Conservation (phyloP, 1,140 invertebrate genomes). For the Pogonus chalceus region DNA sequence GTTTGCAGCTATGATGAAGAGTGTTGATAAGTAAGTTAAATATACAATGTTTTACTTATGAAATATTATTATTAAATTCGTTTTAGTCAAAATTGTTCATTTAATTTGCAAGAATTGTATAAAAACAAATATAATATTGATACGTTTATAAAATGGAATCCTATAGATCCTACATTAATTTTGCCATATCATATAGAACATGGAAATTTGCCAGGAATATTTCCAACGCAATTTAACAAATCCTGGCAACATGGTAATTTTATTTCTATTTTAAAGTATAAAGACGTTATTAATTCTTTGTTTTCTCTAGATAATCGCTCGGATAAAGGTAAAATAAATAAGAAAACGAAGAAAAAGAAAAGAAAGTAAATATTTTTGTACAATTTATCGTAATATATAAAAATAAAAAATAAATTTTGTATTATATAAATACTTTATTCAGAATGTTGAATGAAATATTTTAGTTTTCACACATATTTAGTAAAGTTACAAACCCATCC, state of each 20-base stretch:
- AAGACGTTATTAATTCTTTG: slow-evolving; percentile 8
- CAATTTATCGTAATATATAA: background rate
- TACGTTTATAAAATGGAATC: slow-evolving; percentile 23
- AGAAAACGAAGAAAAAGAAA: slow-evolving; percentile 1
- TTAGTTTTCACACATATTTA: slow-evolving; percentile 4
- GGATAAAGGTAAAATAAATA: no score
- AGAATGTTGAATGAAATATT: slow-evolving; percentile 6
- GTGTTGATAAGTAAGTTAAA: slow-evolving; percentile 14
- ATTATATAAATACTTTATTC: slow-evolving; percentile 1
- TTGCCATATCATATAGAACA: slow-evolving; percentile 23
- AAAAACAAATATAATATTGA: slow-evolving; percentile 16
- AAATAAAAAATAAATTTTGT: background rate
- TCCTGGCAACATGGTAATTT: background rate
- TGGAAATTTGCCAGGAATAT: slow-evolving; percentile 30
- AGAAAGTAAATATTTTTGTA: background rate
- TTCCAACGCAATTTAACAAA: slow-evolving; percentile 19
- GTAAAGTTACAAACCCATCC: slow-evolving; percentile 4
- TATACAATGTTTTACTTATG: slow-evolving; percentile 1
- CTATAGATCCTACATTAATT: slow-evolving; percentile 30
- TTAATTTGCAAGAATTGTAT: slow-evolving; percentile 25
- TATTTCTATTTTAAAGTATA: slow-evolving; percentile 6
- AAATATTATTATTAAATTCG: slow-evolving; percentile 9
- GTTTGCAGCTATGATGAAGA: slow-evolving; percentile 33
- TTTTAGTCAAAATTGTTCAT: slow-evolving; percentile 21
- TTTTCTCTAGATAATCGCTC: slow-evolving; percentile 10